Conservation (phyloP, 2,888 invertebrate genomes). For the Eucriotettix oculatus region DNA sequence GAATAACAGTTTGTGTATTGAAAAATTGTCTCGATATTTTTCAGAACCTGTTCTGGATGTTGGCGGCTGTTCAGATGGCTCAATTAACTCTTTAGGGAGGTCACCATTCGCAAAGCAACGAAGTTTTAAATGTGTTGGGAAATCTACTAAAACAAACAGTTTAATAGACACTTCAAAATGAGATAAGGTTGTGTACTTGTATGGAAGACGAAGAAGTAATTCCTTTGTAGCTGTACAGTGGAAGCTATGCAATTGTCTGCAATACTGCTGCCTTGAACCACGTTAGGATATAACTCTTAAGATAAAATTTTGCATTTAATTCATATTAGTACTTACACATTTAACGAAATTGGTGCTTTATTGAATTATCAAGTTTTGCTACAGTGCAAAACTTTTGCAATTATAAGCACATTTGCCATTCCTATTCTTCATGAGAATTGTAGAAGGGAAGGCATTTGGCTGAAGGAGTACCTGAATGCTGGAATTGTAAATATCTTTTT, state of each 20-base stretch:
- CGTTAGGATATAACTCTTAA: background rate
- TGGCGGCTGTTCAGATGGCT: slow-evolving; percentile 24
- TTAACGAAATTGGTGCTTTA: too few relatives aligned
- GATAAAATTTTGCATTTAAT: too few relatives aligned
- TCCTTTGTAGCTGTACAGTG: slow-evolving; percentile 8
- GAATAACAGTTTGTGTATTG: too few relatives aligned
- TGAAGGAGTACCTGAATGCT: too few relatives aligned
- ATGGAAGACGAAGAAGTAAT: slow-evolving; percentile 4
- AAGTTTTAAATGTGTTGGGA: slow-evolving; percentile 21
- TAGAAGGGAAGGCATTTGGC: too few relatives aligned
- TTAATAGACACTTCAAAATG: slow-evolving; percentile 5
- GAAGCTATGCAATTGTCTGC: slow-evolving; percentile 7
- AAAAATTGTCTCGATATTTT: background rate
- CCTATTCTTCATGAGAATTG: too few relatives aligned
- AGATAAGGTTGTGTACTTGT: slow-evolving; percentile 4
- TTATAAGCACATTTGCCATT: too few relatives aligned
- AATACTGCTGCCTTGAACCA: slow-evolving; percentile 9
- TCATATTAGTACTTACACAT: too few relatives aligned
- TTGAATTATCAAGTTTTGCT: too few relatives aligned
- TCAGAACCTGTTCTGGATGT: slow-evolving; percentile 15
- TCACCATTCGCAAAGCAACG: slow-evolving; percentile 27
- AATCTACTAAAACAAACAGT: slow-evolving; percentile 1
- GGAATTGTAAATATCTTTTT: too few relatives aligned
- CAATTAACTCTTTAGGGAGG: slow-evolving; percentile 22
- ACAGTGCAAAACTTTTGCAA: too few relatives aligned